A percentile compares a stretch with the other conserved stretches of the same genome.
phyloP scores from a whole-genome alignment of 2,113 vertebrate genomes.

The Dicerorhinus sumatrensis region DNA sequence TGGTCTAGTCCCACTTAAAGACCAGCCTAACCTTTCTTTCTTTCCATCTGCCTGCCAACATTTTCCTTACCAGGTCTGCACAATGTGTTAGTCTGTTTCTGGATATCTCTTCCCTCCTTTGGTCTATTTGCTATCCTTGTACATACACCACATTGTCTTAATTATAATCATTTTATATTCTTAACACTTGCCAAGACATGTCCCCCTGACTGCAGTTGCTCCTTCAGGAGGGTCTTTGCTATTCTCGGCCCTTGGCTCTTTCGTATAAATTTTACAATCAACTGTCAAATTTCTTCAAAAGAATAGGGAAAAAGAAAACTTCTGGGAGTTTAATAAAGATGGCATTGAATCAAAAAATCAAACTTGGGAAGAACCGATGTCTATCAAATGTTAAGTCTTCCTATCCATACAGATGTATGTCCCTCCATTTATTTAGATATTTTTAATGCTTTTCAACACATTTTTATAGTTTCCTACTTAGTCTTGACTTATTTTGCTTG shows the following conservation, averaged over 20 bases:
- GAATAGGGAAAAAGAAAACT: not conserved
- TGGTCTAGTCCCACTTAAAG: not conserved
- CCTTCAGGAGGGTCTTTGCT: not conserved
- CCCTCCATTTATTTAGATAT: not conserved
- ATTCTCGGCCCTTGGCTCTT: not conserved
- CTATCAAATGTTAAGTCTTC: not conserved
- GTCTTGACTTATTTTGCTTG: not conserved
- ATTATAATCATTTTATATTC: not conserved
- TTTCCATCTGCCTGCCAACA: not conserved
- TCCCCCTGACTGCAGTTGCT: not conserved
- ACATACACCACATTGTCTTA: fast-evolving
- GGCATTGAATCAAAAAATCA: not conserved
- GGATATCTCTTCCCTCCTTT: not conserved
- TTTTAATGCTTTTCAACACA: not conserved
- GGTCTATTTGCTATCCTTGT: not conserved
- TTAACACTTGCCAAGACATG: not conserved
- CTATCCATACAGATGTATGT: not conserved
- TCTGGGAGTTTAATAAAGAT: not conserved
- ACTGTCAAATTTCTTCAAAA: not conserved
- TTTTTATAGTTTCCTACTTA: not conserved
- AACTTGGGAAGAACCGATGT: not conserved
- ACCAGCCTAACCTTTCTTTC: not conserved
- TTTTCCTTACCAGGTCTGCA: not conserved
- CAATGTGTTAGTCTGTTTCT: not conserved
- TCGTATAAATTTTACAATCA: not conserved